phyloP scores from a whole-genome alignment of 1,140 invertebrate species.

The Sycophaga agraensis region DNA sequence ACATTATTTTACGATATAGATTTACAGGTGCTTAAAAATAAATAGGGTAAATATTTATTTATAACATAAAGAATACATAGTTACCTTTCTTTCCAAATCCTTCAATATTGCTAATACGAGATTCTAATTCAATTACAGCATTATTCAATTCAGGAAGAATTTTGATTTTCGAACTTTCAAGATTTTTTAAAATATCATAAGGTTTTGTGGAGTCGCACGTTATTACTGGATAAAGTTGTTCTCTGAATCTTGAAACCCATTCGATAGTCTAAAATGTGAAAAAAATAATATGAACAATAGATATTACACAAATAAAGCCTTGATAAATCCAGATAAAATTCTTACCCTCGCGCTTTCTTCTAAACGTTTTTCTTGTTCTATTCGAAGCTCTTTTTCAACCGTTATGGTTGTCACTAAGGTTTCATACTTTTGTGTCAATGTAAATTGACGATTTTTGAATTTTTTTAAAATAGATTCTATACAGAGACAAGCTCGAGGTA shows the following conservation, averaged over 20 bases:
- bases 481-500: constrained; percentile 67
- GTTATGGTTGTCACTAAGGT: constrained; percentile 67
- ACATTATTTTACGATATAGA: no score
- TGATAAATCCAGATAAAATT: constrained; percentile 13
- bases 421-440: constrained; percentile 69
- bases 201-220: constrained; percentile 64
- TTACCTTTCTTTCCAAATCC: constrained; percentile 54
- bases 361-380: constrained; percentile 70
- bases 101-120: constrained; percentile 69
- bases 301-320: no score
- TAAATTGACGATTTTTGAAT: constrained; percentile 68
- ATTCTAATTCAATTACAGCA: constrained; percentile 71
- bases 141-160: constrained; percentile 66
- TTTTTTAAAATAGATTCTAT: constrained; percentile 72
- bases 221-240: constrained; percentile 76
- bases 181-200: constrained; percentile 60
- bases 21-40: neutral
- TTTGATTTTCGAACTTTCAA: constrained; percentile 64
- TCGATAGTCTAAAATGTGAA: constrained; percentile 76
- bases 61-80: neutral
- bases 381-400: constrained; percentile 67
- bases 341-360: constrained; percentile 72
- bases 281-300: no score
- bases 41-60: neutral
- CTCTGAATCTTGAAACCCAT: constrained; percentile 73